phyloP scores from a whole-genome alignment of 2,797 vertebrate genomes.

The Valencia hispanica region DNA sequence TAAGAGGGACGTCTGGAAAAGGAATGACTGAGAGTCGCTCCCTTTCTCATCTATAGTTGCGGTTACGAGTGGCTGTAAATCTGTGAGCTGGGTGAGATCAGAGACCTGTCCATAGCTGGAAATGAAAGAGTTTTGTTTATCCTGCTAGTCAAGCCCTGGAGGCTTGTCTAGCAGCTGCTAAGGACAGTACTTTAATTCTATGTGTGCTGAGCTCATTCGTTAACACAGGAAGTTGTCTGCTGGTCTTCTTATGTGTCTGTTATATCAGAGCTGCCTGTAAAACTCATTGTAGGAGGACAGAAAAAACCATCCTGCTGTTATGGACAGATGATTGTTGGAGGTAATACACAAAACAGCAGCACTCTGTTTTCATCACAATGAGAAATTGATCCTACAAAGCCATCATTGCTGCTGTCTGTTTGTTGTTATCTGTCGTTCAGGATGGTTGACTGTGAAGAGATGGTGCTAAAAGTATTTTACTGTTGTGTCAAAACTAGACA shows the following conservation, averaged over 20 bases:
- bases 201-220: slow-evolving; percentile 4
- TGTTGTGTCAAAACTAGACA: neutral
- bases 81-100: slow-evolving; percentile 56
- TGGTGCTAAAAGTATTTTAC: slow-evolving; percentile 11
- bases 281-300: slow-evolving; percentile 15
- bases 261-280: slow-evolving; percentile 28
- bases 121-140: slow-evolving; percentile 64
- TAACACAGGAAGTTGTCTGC: neutral
- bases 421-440: slow-evolving; percentile 41
- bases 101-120: slow-evolving; percentile 56
- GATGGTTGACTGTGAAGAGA: slow-evolving; percentile 43
- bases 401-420: slow-evolving; percentile 30
- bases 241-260: slow-evolving; percentile 12
- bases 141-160: slow-evolving; percentile 38
- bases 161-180: slow-evolving; percentile 25
- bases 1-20: slow-evolving; percentile 24
- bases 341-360: slow-evolving; percentile 17
- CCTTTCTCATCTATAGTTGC: slow-evolving; percentile 49
- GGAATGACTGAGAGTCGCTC: neutral
- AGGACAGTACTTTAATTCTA: slow-evolving; percentile 13
- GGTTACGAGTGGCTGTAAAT: slow-evolving; percentile 65
- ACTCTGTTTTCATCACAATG: slow-evolving; percentile 47
- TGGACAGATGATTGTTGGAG: slow-evolving; percentile 52
- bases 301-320: slow-evolving; percentile 39
- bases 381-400: slow-evolving; percentile 56